phyloP scores from a whole-genome alignment of 2,113 vertebrate species.

The Heloderma charlesbogerti region DNA sequence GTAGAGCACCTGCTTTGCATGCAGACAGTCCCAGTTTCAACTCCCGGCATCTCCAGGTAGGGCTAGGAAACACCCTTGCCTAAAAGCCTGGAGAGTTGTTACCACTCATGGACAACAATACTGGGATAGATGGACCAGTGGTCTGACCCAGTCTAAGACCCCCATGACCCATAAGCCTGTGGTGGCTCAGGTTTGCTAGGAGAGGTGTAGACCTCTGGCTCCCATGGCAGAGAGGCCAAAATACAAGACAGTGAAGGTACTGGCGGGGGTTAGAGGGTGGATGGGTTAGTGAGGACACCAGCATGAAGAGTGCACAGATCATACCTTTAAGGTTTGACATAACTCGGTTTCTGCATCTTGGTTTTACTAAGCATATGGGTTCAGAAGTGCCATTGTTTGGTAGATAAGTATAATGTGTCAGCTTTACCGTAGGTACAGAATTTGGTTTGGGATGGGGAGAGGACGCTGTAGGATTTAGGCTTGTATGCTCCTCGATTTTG shows the following conservation, averaged over 20 bases:
- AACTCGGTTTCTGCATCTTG: neutral
- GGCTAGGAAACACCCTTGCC: neutral
- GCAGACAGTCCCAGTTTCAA: neutral
- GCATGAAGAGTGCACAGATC: neutral
- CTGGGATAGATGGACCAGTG: neutral
- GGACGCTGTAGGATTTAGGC: neutral
- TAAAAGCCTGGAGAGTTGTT: neutral
- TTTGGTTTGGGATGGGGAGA: neutral
- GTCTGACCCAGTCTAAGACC: neutral
- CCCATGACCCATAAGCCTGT: too few species aligned
- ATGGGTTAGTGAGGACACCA: neutral
- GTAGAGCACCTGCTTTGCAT: neutral
- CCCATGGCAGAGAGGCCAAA: neutral
- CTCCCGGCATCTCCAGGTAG: neutral
- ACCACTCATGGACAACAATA: neutral
- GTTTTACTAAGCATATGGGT: neutral
- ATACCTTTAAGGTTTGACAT: neutral
- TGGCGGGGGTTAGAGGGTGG: neutral
- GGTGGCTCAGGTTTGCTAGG: neutral
- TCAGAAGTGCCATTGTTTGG: neutral
- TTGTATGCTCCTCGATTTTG: neutral
- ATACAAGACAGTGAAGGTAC: neutral
- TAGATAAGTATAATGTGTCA: neutral
- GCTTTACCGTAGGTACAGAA: neutral
- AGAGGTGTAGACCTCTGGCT: neutral